Evolutionary conservation across 2,888 invertebrate species (phyloP), one percentile per base, ranked within the genome.

Genomic region (Trissoscelio sp.): DNA sequence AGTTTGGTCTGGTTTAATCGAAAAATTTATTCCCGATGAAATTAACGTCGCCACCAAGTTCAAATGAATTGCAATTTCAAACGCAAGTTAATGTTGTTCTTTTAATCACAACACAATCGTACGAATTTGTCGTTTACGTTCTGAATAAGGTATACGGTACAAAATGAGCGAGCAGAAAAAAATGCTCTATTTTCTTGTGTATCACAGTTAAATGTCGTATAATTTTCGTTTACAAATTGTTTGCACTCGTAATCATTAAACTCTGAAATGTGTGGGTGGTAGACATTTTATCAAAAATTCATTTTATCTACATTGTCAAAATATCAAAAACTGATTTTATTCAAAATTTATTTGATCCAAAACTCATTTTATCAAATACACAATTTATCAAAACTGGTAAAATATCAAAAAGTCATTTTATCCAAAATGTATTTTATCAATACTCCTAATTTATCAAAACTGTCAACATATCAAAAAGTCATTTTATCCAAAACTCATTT

Each of bases 111-210:
- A 28, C 20, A 31, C 39, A 48, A 53, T 64, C 55, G 18, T 24
- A 46, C 58, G 20, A 70, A 64, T 72, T 64, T 72, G 70, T 66
- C 72, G 57, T 79, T 79, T 64, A 72, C 66, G 72, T 79, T 79
- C 78, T 70, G 78, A 78, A 78, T 78, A 78, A 64, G 31, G 55
- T 20, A 53, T 78, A 70, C 78, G 70, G 70, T 67, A 69, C 48
- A 62, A 57, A 75, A 67, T 51, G 42, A 64, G 39, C 46, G 28
- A 53, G 11, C 48, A 51, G 37, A n/a, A 42, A 28, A 5, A 75
- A 53, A 9, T 37, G 69, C 14, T 55, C 77, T 18, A 69, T 58
- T 77, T 77, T 69, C 42, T 53, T 22, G 60, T 42, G 42, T 42
- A 42, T 57, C 39, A 60, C 72, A 42, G 42, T 14, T 39, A 42